Base-by-base conservation (phyloP, 2,113 vertebrate genomes). In the Charina bottae region DNA sequence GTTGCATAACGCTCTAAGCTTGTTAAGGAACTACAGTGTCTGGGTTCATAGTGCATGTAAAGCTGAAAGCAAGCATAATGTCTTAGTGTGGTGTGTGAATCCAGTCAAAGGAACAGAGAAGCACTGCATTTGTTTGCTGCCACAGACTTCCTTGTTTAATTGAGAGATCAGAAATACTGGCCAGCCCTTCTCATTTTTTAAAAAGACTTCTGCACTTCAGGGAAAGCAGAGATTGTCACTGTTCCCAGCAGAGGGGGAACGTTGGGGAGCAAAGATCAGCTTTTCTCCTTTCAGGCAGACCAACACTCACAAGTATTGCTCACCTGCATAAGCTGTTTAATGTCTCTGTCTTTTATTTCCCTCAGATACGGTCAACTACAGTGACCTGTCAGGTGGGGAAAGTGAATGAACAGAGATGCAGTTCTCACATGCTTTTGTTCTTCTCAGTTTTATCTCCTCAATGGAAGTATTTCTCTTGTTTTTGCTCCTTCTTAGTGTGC, bases 401-500 rank as follows among this genome's bases (percentile, higher is more conserved):
- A 88, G 90, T 89, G 93, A 92, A 93, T 97, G 96, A 96, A 95
- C 94, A 1, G 83, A 94, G 90, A 53, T 91, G 96, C 96, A 97
- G 96, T 96, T 96, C 95, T 96, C 95, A 94, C 94, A 93, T 97
- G 95, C 93, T 95, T 89, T 68, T 96, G 87, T 83, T 89, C 95
- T 96, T 96, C 97, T 95, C 94, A 93, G 93, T 96, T 97, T 96
- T 94, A 91, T 96, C 89, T 91, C 93, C 95, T 96, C 97, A 95
- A 96, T 90, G 91, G 93, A 95, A 92, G 62, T 60, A 0, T 33
- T 54, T 91, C 46, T 26, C 19, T 60, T 93, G 0, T 17, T 19
- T 21, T 11, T 58, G 0, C 33, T 21, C 11, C 94, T 93, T 94
- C 95, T 59, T 98, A 99, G 99, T 99, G 99, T 97, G 99, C 99